Percentiles rank a stretch among this genome's conserved stretches.
phyloP scores from a whole-genome alignment of 2,113 vertebrate genomes.

The Aegithalos caudatus region DNA sequence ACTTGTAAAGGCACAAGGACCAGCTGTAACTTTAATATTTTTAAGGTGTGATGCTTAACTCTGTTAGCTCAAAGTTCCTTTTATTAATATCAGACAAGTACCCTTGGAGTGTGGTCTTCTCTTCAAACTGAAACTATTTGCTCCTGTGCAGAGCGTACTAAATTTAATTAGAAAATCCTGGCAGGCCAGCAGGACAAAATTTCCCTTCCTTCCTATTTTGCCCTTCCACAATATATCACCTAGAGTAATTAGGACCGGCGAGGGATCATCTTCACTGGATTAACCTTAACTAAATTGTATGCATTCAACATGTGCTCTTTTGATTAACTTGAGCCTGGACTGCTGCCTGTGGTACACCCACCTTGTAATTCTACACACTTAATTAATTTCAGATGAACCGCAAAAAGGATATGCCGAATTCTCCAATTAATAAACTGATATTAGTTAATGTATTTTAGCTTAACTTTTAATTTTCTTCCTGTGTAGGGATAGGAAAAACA shows the following conservation, averaged over 20 bases:
- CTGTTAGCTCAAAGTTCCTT: neutral
- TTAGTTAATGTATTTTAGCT: conserved; percentile 66
- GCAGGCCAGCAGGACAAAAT: conserved; percentile 78
- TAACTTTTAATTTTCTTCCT: conserved; percentile 58
- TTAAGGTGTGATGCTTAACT: neutral
- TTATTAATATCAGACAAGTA: conserved; percentile 21
- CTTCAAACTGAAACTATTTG: conserved; percentile 80
- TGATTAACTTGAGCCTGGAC: conserved; percentile 81
- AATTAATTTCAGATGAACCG: conserved; percentile 90
- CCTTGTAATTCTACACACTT: conserved; percentile 83
- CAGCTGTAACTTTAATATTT: neutral
- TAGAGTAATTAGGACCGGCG: conserved; percentile 83
- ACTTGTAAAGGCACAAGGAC: neutral
- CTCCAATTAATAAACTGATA: conserved; percentile 76
- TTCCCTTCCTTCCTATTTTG: conserved; percentile 85
- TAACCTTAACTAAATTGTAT: conserved; percentile 85
- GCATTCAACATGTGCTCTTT: conserved; percentile 86
- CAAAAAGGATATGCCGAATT: conserved; percentile 68
- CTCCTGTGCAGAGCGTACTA: conserved; percentile 81
- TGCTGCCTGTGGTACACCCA: conserved; percentile 77
- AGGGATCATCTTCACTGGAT: conserved; percentile 83
- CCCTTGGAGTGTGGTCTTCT: conserved; percentile 69
- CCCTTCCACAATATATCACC: conserved; percentile 82
- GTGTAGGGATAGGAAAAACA: neutral
- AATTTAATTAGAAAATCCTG: conserved; percentile 92